These are phyloP conservation scores for Actinia tenebrosa DNA, from an alignment of 64 coral and sea anemone genomes.

Conservation along the genomic window DNA sequence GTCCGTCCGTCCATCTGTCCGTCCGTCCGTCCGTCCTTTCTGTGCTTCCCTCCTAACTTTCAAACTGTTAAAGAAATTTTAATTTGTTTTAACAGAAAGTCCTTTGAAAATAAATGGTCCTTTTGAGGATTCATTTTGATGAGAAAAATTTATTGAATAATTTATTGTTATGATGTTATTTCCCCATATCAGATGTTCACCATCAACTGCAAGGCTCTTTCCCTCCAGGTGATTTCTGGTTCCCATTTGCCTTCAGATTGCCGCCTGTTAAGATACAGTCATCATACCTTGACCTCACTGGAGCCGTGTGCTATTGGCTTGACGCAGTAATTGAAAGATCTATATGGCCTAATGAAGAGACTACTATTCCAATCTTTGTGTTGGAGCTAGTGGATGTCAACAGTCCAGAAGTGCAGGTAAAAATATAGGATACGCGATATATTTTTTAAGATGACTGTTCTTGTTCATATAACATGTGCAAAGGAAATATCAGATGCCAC, in stretches of 20 bases:
- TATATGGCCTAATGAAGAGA: neutral
- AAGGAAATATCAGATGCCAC: too few species aligned
- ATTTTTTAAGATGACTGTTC: too few species aligned
- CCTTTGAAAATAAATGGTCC: too few species aligned
- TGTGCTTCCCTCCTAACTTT: too few species aligned
- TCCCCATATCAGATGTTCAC: neutral
- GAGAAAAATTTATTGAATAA: too few species aligned
- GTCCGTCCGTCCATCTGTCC: too few species aligned
- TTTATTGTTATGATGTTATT: too few species aligned
- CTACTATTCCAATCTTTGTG: neutral
- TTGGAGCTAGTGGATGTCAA: neutral
- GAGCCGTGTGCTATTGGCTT: neutral
- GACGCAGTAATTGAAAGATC: conserved; percentile 9
- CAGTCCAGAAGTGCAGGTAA: conserved; percentile 6
- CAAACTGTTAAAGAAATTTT: too few species aligned
- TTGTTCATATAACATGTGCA: too few species aligned
- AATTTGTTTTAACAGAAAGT: too few species aligned
- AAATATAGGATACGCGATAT: neutral
- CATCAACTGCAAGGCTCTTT: neutral
- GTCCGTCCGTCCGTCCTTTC: too few species aligned
- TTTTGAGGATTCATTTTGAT: too few species aligned
- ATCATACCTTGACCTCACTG: neutral
- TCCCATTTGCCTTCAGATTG: neutral
- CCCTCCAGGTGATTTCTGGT: neutral
- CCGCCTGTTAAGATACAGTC: conserved; percentile 6